Conservation (phyloP, 30 jellyfish, hydroid and myxozoan genomes). For the Hydractinia symbiolongicarpus region DNA sequence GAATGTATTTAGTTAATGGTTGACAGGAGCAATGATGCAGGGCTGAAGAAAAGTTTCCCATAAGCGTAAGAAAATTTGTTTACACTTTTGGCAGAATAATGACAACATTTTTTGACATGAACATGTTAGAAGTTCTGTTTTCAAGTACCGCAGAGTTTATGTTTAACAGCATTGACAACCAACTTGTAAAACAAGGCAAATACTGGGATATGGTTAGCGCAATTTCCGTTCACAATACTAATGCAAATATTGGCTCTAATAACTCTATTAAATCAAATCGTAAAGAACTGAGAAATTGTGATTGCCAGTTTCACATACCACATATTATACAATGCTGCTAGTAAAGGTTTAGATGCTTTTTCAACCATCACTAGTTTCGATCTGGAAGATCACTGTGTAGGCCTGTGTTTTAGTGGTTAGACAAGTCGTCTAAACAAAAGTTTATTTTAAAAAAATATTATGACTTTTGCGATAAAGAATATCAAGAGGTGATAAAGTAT, state of each 20-base stretch:
- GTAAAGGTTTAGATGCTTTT: slow-evolving; percentile 32
- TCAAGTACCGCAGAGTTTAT: slow-evolving; percentile 2
- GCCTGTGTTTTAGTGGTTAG: slow-evolving; percentile 57
- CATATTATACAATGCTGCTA: slow-evolving; percentile 36
- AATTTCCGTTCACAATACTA: slow-evolving; percentile 35
- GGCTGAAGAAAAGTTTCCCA: background rate
- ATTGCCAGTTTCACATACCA: slow-evolving; percentile 50
- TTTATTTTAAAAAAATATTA: slow-evolving; percentile 37
- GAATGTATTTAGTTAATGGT: slow-evolving; percentile 41
- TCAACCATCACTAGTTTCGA: slow-evolving; percentile 26
- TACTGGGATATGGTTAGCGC: background rate
- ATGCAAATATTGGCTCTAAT: slow-evolving; percentile 21
- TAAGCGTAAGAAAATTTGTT: too few species aligned
- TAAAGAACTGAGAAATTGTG: background rate
- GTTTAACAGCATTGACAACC: background rate
- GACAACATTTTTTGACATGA: too few species aligned
- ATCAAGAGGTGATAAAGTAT: slow-evolving; percentile 36
- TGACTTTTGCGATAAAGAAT: slow-evolving; percentile 49
- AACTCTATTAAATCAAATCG: slow-evolving; percentile 24
- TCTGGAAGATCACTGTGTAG: slow-evolving; percentile 51
- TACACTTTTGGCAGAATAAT: too few species aligned
- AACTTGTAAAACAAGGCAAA: background rate
- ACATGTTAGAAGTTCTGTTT: background rate
- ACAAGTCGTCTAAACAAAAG: slow-evolving; percentile 37
- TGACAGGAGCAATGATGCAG: background rate